These are phyloP conservation scores for Philypnodon macrostomus DNA, from an alignment of 2,797 vertebrate genomes.

Conservation along the genomic window DNA sequence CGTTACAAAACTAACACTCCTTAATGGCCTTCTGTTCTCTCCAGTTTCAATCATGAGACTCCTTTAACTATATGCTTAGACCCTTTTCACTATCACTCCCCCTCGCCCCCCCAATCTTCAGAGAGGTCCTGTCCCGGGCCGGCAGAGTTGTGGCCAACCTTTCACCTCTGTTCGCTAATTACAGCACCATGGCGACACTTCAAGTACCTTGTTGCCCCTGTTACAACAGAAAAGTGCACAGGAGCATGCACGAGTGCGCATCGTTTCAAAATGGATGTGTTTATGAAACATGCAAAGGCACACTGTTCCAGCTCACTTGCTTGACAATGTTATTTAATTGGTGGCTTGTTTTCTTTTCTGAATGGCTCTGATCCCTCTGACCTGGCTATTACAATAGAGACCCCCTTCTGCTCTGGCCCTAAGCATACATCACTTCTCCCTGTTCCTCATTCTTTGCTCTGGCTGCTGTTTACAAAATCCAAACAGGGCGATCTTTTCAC, in stretches of 20 bases:
- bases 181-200: constrained; percentile 89
- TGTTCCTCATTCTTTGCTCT: constrained; percentile 36
- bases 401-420: constrained; percentile 25
- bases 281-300: constrained; percentile 24
- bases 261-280: constrained; percentile 1
- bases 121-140: constrained; percentile 81
- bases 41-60: constrained; percentile 61
- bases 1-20: constrained; percentile 70
- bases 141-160: constrained; percentile 84
- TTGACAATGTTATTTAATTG: constrained; percentile 87
- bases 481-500: constrained; percentile 26
- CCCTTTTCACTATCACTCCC: constrained; percentile 46
- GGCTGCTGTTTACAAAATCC: constrained; percentile 64
- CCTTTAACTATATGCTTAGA: constrained; percentile 48
- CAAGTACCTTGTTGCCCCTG: constrained; percentile 76
- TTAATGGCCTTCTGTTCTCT: constrained; percentile 63
- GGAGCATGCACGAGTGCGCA: constrained; percentile 14
- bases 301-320: constrained; percentile 64
- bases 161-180: constrained; percentile 89
- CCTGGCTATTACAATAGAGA: constrained; percentile 64
- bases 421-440: constrained; percentile 28
- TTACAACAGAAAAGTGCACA: constrained; percentile 39
- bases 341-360: constrained; percentile 75
- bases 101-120: constrained; percentile 73
- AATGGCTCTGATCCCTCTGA: constrained; percentile 68